Conservation (phyloP, 2,797 vertebrate genomes). For the Neosilurus hyrtlii region DNA sequence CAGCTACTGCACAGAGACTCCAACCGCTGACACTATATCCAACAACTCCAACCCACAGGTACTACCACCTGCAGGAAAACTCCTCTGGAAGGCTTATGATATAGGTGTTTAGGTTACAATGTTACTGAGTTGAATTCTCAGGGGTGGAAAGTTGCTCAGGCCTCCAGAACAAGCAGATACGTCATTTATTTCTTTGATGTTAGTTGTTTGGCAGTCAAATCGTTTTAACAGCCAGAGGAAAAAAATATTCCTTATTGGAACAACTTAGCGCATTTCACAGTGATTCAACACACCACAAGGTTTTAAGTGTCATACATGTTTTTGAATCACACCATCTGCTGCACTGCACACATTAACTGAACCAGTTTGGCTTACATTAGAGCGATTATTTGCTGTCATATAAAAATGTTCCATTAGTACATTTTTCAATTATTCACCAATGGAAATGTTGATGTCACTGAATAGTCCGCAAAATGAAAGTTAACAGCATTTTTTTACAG, state of each 20-base stretch:
- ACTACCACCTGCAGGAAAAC: neutral
- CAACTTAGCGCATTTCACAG: neutral
- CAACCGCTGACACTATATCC: slow-evolving; percentile 83
- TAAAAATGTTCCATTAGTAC: neutral
- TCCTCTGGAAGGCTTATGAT: neutral
- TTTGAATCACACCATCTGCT: neutral
- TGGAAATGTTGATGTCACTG: no score
- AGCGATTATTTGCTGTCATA: neutral
- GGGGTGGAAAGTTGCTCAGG: neutral
- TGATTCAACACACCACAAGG: neutral
- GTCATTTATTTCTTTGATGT: neutral
- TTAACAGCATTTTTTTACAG: no score
- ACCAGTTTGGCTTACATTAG: no score
- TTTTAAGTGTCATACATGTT: neutral
- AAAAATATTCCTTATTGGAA: neutral
- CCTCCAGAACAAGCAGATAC: neutral
- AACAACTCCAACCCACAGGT: slow-evolving; percentile 77
- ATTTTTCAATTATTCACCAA: no score
- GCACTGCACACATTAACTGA: neutral
- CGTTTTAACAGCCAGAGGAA: neutral
- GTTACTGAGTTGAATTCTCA: neutral
- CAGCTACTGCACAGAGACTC: slow-evolving; percentile 81
- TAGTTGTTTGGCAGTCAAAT: neutral
- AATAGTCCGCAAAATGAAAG: no score
- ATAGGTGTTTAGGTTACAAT: neutral